Evolutionary conservation across 2,888 invertebrate genomes (phyloP).

Genomic region (Scotopteryx bipunctaria): DNA sequence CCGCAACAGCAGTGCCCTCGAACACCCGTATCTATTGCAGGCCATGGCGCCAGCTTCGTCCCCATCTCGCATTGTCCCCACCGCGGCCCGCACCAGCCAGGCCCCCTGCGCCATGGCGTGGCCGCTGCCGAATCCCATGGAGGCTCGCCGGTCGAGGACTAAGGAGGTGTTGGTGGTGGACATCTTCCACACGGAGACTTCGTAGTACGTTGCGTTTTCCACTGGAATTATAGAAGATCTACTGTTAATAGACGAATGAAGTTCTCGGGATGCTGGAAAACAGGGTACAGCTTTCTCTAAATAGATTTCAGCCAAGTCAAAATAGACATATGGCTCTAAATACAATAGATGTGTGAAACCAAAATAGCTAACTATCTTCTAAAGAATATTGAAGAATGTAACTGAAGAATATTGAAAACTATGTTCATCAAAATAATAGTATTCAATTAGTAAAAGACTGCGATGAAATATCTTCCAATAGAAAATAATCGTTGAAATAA

Average conservation of each 20-base stretch:
- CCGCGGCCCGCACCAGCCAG: constrained; percentile 60
- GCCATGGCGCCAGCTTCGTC: constrained; percentile 75
- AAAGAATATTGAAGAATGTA: no score
- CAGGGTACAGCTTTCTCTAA: no score
- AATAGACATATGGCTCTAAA: no score
- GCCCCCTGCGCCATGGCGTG: constrained; percentile 59
- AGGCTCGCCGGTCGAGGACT: constrained; percentile 62
- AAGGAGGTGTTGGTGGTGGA: constrained; percentile 70
- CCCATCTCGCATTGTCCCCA: constrained; percentile 59
- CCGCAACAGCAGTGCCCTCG: constrained; percentile 61
- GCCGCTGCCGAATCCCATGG: constrained; percentile 68
- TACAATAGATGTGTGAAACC: no score
- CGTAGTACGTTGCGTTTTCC: constrained; percentile 77
- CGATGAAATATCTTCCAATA: no score
- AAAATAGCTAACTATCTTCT: no score
- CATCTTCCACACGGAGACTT: constrained; percentile 74
- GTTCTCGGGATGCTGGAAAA: no score
- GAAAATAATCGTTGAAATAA: no score
- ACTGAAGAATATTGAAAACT: no score
- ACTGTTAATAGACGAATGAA: not conserved
- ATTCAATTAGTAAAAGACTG: no score
- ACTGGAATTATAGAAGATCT: constrained; percentile 47
- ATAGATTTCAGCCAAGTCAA: no score
- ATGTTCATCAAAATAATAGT: no score
- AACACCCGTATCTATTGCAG: constrained; percentile 75